Conservation (phyloP, 2,113 vertebrate genomes). For the Lanius collurio region DNA sequence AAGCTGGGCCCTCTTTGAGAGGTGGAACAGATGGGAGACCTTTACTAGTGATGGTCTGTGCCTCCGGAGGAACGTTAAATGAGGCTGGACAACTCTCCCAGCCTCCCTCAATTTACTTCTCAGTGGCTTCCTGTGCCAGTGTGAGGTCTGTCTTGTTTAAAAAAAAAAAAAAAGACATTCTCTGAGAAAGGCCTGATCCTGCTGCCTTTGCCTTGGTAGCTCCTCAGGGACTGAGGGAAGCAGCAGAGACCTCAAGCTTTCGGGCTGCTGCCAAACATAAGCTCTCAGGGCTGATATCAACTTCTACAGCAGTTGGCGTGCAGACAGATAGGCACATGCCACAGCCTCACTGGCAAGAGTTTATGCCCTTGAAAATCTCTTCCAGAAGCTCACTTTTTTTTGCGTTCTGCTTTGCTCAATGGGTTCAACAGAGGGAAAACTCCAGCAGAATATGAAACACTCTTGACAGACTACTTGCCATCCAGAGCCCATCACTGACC, state of each 20-base stretch:
- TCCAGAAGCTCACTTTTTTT: not conserved
- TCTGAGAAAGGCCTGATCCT: not conserved
- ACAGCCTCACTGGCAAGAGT: not conserved
- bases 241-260: not conserved
- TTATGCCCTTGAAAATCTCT: not conserved
- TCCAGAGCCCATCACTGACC: not conserved
- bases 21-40: not conserved
- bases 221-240: not conserved
- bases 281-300: not conserved
- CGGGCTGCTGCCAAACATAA: not conserved
- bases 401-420: not conserved
- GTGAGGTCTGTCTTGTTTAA: not conserved
- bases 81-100: not conserved
- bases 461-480: not conserved
- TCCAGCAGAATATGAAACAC: not conserved
- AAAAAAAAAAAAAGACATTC: not conserved
- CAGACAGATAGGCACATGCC: not conserved
- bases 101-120: not conserved
- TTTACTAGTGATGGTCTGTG: not conserved
- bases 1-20: not conserved
- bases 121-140: not conserved
- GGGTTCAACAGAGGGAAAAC: not conserved
- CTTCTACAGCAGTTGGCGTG: not conserved
- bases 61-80: fast-evolving
- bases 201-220: not conserved